These are phyloP conservation scores for Euschistus heros DNA, from an alignment of 1,140 invertebrate genomes.

Conservation along the genomic window DNA sequence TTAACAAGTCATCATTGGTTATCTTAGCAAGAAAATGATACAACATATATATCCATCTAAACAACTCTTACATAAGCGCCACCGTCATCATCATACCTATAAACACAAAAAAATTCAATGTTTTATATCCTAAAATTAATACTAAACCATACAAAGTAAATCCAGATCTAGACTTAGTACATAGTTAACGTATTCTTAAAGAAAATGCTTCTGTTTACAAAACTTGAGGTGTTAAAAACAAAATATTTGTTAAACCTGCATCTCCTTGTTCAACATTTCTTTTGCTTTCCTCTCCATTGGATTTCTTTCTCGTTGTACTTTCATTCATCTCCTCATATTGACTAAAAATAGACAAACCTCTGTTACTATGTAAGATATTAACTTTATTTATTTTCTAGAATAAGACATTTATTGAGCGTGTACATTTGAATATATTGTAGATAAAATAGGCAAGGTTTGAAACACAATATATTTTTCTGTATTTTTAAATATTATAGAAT, in stretches of 20 bases:
- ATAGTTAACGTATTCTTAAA: no score
- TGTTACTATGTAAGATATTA: background rate
- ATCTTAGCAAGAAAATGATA: no score
- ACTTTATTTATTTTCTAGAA: background rate
- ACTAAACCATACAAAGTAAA: no score
- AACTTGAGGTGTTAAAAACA: background rate
- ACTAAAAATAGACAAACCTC: background rate
- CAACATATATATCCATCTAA: no score
- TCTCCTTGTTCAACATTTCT: constrained; percentile 7
- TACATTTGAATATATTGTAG: background rate
- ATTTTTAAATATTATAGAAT: background rate
- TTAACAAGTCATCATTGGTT: no score
- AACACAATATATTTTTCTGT: background rate
- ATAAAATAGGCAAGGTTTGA: background rate
- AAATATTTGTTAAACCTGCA: constrained; percentile 15
- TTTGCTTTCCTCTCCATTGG: background rate
- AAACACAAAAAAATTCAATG: no score
- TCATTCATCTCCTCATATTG: background rate
- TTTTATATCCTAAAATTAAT: no score
- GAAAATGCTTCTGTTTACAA: no score
- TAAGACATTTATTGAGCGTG: background rate
- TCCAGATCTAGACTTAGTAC: no score
- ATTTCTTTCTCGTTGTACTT: background rate
- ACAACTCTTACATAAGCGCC: no score
- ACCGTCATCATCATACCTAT: no score